Percentiles rank a stretch among this genome's conserved stretches.
Conservation (phyloP, 2,797 vertebrate species). For the Emydoidea blandingii region DNA sequence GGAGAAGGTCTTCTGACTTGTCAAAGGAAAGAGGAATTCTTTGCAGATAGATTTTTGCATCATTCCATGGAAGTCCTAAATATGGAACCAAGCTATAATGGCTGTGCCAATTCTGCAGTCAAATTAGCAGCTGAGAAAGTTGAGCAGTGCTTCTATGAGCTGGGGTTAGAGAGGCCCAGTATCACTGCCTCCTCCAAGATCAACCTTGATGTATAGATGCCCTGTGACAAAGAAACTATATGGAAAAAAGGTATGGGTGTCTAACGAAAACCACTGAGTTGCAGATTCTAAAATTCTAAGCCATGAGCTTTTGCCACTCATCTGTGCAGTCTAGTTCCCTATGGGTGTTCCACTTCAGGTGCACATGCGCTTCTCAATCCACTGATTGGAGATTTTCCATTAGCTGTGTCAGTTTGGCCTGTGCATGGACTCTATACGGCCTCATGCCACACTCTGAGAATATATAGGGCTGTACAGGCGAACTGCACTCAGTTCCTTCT, state of each 20-base stretch:
- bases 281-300: background rate
- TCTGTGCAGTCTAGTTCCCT: background rate
- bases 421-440: background rate
- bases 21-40: background rate
- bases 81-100: background rate
- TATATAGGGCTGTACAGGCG: background rate
- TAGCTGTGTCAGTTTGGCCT: background rate
- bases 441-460: background rate
- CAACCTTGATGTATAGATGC: background rate
- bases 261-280: background rate
- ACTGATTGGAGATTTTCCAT: background rate
- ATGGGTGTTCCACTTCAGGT: background rate
- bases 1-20: background rate
- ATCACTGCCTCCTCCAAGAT: background rate
- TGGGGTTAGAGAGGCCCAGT: background rate
- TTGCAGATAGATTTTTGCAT: background rate
- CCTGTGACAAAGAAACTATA: background rate
- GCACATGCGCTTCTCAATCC: background rate
- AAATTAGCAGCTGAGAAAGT: background rate
- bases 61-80: background rate
- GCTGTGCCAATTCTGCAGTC: background rate
- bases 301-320: background rate
- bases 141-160: background rate
- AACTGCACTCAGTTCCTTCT: background rate
- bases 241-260: background rate